Base-by-base conservation (phyloP, 2,797 vertebrate species). In the Mallotus villosus region DNA sequence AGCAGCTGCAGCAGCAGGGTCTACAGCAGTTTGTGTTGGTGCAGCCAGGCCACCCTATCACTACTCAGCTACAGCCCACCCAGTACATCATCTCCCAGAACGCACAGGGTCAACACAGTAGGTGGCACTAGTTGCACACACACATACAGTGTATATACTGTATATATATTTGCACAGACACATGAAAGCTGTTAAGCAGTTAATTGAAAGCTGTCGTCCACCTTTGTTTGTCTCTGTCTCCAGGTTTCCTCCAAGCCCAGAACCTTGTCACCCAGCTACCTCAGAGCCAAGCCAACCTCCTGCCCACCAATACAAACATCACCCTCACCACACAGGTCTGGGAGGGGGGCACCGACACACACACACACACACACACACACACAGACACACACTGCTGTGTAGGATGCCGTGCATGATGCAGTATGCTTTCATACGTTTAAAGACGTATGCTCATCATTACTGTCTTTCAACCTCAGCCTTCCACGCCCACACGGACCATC, bases 21-120 rank as follows among this genome's bases (percentile, higher is more conserved):
- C 88, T 96, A 84, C 94, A 93, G 66, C 95, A 96, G 89, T 95
- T 96, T 76, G 94, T 96, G 84, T 85, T 96, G 91, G 92, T 96
- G 77, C 94, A 95, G 80, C 95, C 94, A 19, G 84, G 86, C 64
- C 86, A 84, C 63, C 79, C 84, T 5, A 78, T 86, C 46, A 92
- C 93, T 77, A 91, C 93, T 84, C 94, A 90, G 90, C 85, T 96
- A 87, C 95, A 95, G 75, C 94, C 92, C 72, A 91, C 94, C 62
- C 95, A 95, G 91, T 95, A 95, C 74, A 94, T 96, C 92, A 94
- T 96, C 93, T 95, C 95, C 73, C 94, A 93, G 87, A 93, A 93
- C 74, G 91, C 94, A 82, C 94, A 94, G 92, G 94, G 93, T 85
- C 94, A 95, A 89, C 93, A 93, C 85, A 92, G 95, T 95, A 86